Conservation (phyloP, 2,797 vertebrate genomes). For the Halcyon smyrnensis region DNA sequence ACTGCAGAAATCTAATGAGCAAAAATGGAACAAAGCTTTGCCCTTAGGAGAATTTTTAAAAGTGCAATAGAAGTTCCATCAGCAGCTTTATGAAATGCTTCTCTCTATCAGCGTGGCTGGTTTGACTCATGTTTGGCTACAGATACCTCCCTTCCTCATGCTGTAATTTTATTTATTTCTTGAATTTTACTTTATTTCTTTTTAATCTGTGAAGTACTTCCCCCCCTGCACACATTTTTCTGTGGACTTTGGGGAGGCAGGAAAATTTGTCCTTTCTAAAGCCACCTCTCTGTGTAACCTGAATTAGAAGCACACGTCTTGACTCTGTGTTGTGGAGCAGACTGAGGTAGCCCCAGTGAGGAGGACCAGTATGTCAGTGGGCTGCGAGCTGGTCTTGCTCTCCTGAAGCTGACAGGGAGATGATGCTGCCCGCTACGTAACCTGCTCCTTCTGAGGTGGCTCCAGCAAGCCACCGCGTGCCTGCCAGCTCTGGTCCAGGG, state of each 20-base stretch:
- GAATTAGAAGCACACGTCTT: rapidly evolving
- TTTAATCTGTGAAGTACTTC: neutral
- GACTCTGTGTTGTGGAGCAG: neutral
- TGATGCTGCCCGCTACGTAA: rapidly evolving
- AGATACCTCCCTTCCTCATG: neutral
- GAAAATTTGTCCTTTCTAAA: neutral
- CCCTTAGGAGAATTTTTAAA: neutral
- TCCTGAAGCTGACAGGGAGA: rapidly evolving
- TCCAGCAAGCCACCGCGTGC: rapidly evolving
- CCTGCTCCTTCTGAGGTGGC: neutral
- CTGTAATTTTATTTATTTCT: neutral
- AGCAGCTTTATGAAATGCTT: neutral
- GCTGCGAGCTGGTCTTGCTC: neutral
- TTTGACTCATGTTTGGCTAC: slow-evolving; percentile 11
- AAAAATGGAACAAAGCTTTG: slow-evolving; percentile 7
- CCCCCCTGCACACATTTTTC: neutral
- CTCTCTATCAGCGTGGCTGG: neutral
- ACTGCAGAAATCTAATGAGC: neutral
- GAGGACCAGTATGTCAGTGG: rapidly evolving
- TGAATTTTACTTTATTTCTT: neutral
- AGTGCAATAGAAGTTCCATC: slow-evolving; percentile 5
- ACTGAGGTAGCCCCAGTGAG: rapidly evolving
- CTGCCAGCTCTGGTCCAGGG: neutral
- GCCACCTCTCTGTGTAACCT: neutral
- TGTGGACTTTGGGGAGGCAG: neutral